Conservation (phyloP, 2,797 vertebrate species). For the Myoxocephalus aenaeus region DNA sequence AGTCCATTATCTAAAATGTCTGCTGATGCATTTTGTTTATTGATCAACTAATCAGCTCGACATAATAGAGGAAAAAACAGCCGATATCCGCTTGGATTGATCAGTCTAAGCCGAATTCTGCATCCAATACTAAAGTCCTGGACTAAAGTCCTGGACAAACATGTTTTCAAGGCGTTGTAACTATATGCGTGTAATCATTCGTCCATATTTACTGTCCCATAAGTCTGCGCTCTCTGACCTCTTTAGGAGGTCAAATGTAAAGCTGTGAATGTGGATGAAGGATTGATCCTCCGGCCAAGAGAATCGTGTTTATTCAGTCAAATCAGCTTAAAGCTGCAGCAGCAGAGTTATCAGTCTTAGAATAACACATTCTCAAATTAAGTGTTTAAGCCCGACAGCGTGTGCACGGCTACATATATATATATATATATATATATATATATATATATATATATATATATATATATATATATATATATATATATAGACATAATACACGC, state of each 20-base stretch:
- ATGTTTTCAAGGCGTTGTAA: slow-evolving; percentile 35
- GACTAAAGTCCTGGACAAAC: slow-evolving; percentile 33
- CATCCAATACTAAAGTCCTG: background rate
- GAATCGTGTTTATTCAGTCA: slow-evolving; percentile 51
- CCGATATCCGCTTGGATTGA: too few species aligned
- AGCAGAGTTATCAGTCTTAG: background rate
- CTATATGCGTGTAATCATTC: slow-evolving; percentile 4
- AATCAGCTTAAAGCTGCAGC: slow-evolving; percentile 56
- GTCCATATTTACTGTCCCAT: slow-evolving; percentile 20
- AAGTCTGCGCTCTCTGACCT: slow-evolving; percentile 44
- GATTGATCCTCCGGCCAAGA: slow-evolving; percentile 24
- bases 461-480: too few species aligned
- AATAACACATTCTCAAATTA: slow-evolving; percentile 18
- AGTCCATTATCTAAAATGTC: too few species aligned
- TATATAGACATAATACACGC: background rate
- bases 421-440: too few species aligned
- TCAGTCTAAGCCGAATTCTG: background rate
- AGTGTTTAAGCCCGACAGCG: slow-evolving; percentile 28
- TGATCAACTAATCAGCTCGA: too few species aligned
- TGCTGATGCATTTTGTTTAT: too few species aligned
- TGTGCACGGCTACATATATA: background rate
- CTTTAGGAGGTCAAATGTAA: slow-evolving; percentile 53
- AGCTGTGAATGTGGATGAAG: slow-evolving; percentile 34
- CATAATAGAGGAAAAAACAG: too few species aligned
- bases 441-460: too few species aligned